Conservation (phyloP, 2,888 invertebrate species). For the Branchipolynoe longqiensis region DNA sequence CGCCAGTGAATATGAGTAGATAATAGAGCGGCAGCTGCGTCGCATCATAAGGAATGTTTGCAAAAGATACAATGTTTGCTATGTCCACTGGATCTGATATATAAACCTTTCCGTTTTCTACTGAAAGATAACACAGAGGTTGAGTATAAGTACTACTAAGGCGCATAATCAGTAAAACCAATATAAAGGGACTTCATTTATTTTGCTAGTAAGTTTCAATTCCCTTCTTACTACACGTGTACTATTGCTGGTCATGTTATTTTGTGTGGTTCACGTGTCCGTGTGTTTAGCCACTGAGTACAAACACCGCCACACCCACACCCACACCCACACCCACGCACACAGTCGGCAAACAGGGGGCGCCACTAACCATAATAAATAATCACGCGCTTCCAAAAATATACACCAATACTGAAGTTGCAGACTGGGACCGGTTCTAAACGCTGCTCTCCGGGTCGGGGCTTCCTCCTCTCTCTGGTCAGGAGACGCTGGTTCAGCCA, state of each 20-base stretch:
- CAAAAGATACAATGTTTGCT: background rate
- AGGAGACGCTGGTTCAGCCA: background rate
- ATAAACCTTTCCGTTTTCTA: background rate
- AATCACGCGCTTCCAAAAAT: constrained; percentile 52
- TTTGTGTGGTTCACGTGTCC: background rate
- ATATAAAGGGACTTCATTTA: constrained; percentile 6
- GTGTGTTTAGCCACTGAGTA: background rate
- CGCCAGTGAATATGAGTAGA: no score
- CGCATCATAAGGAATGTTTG: constrained; percentile 17
- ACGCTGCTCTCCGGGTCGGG: no score
- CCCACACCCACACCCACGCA: background rate
- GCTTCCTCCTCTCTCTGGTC: background rate
- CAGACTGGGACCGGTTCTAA: constrained; percentile 31
- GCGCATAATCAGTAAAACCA: no score
- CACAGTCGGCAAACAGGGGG: constrained; percentile 27
- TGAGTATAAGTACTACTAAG: no score
- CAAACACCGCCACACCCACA: no score
- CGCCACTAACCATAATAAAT: constrained; percentile 41
- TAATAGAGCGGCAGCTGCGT: background rate
- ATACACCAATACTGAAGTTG: constrained; percentile 49
- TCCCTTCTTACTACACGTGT: background rate
- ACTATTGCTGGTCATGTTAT: background rate
- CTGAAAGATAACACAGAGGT: background rate
- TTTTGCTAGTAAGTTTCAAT: constrained; percentile 3
- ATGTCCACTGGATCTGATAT: background rate